Evolutionary conservation across 1,140 invertebrate species (phyloP).

Genomic region (Drosophila busckii): DNA sequence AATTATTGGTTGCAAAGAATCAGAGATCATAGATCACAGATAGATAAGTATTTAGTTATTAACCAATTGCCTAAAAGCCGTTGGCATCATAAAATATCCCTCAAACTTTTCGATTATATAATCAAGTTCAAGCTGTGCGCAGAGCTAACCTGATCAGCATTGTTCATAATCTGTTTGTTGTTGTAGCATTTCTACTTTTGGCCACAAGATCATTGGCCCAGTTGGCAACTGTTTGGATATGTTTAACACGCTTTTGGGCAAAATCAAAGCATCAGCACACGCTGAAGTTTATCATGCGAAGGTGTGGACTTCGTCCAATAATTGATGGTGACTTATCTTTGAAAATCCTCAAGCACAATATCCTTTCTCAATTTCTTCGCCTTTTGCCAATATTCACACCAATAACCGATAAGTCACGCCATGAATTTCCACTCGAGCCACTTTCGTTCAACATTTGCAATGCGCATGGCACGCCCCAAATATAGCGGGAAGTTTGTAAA

Average conservation of each 20-base stretch:
- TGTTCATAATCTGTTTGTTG: slow-evolving; percentile 26
- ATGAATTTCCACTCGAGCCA: slow-evolving; percentile 32
- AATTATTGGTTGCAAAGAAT: too few relatives aligned
- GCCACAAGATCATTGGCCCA: slow-evolving; percentile 50
- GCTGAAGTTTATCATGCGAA: slow-evolving; percentile 18
- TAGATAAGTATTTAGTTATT: too few relatives aligned
- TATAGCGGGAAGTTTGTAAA: too few relatives aligned
- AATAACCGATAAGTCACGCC: slow-evolving; percentile 6
- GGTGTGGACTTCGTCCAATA: slow-evolving; percentile 48
- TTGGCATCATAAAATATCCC: too few relatives aligned
- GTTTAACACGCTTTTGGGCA: slow-evolving; percentile 37
- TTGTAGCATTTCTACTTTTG: slow-evolving; percentile 49
- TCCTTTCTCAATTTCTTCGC: slow-evolving; percentile 6
- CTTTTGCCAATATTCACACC: slow-evolving; percentile 6
- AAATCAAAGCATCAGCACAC: slow-evolving; percentile 47
- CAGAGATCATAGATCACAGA: too few relatives aligned
- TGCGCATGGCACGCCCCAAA: slow-evolving; percentile 43
- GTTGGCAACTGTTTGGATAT: slow-evolving; percentile 49
- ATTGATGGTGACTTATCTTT: slow-evolving; percentile 42
- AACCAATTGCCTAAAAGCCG: too few relatives aligned
- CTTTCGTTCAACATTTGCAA: slow-evolving; percentile 25
- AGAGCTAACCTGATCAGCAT: slow-evolving; percentile 46
- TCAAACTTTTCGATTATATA: too few relatives aligned
- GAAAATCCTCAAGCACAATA: background rate
- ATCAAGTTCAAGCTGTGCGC: slow-evolving; percentile 38